Percentiles rank a stretch among this genome's conserved stretches.
phyloP scores from a whole-genome alignment of 2,797 vertebrate species.

The Paguma larvata region DNA sequence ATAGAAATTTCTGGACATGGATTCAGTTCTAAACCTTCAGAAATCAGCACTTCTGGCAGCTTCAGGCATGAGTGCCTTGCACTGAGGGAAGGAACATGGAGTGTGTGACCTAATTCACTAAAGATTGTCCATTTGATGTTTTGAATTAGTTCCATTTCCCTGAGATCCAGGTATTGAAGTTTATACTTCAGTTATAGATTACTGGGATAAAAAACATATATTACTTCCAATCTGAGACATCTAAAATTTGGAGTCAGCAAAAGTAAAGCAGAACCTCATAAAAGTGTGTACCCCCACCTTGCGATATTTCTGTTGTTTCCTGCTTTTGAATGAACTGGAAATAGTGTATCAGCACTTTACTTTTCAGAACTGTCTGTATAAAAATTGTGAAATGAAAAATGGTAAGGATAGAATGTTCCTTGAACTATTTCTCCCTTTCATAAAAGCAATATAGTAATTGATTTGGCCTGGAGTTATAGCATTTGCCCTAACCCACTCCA shows the following conservation, averaged over 20 bases:
- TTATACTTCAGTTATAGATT: not conserved
- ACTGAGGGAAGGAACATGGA: not conserved
- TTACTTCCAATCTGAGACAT: not conserved
- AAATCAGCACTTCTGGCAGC: not conserved
- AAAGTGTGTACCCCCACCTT: not conserved
- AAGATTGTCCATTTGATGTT: not conserved
- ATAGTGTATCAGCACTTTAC: constrained; percentile 29
- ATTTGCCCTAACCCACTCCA: not conserved
- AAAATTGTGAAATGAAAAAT: constrained; percentile 55
- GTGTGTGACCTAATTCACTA: not conserved
- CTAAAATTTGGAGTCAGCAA: constrained; percentile 46
- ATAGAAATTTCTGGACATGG: not conserved
- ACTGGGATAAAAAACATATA: constrained; percentile 11
- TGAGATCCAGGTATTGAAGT: not conserved
- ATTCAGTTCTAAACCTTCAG: not conserved
- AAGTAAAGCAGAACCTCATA: not conserved
- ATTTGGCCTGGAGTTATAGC: constrained; percentile 22
- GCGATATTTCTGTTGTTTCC: constrained; percentile 11
- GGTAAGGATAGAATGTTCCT: not conserved
- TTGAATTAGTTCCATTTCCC: constrained; percentile 15
- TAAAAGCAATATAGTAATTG: constrained; percentile 57
- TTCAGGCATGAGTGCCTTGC: not conserved
- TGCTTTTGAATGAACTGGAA: constrained; percentile 38
- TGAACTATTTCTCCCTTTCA: constrained; percentile 39
- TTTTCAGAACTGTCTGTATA: constrained; percentile 36